Conservation (phyloP, 1,140 invertebrate species). For the Lasioglossum baleicum region DNA sequence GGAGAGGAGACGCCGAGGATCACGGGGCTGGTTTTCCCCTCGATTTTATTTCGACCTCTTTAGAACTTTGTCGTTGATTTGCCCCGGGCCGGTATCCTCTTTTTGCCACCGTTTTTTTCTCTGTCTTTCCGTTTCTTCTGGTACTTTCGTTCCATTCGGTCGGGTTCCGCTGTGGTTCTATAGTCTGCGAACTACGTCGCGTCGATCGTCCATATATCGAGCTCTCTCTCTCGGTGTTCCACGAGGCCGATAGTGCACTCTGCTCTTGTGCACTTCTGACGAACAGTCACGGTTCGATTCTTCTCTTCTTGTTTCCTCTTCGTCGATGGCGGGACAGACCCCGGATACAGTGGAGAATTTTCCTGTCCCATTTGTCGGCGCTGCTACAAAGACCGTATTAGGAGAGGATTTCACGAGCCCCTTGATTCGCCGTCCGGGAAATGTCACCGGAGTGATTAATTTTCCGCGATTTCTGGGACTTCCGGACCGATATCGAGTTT, state of each 20-base stretch:
- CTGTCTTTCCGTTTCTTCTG: conserved; percentile 15
- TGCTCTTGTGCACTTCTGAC: conserved; percentile 4
- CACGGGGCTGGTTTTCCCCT: neutral
- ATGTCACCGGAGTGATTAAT: neutral
- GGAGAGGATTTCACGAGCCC: neutral
- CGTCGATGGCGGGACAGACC: neutral
- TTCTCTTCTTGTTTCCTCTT: conserved; percentile 14
- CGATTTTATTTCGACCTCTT: conserved; percentile 37
- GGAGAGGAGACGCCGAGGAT: neutral
- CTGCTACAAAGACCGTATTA: neutral
- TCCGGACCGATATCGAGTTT: too few species aligned
- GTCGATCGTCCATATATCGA: conserved; percentile 24
- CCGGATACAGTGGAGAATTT: neutral
- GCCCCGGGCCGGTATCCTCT: neutral
- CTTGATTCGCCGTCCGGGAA: neutral
- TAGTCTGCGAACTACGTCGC: conserved; percentile 5
- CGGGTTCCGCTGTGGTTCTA: neutral
- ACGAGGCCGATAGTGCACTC: neutral
- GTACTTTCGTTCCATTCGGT: conserved; percentile 34
- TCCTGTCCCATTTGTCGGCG: conserved; percentile 3
- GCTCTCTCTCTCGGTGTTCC: too few species aligned
- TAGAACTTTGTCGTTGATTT: conserved; percentile 29
- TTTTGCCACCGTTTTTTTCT: neutral
- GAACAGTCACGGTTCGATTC: conserved; percentile 29
- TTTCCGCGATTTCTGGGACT: neutral